phyloP scores from a whole-genome alignment of 2,888 invertebrate species.

The Lochmaea crataegi region DNA sequence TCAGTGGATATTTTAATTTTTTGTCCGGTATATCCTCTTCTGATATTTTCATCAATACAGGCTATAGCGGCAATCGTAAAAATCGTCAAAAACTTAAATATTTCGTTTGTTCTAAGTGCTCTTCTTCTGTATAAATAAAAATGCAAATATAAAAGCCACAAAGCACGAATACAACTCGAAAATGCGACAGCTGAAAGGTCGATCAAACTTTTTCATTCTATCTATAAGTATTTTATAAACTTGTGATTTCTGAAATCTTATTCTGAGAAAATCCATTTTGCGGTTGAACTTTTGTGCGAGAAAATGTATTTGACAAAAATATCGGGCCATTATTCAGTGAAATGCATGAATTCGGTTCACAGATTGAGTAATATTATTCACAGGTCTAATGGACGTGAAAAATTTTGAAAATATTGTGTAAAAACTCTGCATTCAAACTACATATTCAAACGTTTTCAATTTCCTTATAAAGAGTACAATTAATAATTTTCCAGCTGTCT shows the following conservation, averaged over 20 bases:
- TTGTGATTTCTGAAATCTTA: slow-evolving; percentile 33
- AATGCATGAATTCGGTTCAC: not conserved
- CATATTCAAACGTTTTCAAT: too few relatives aligned
- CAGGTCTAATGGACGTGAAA: too few relatives aligned
- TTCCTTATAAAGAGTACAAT: too few relatives aligned
- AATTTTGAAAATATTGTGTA: too few relatives aligned
- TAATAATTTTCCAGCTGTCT: too few relatives aligned
- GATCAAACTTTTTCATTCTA: slow-evolving; percentile 33
- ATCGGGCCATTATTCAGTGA: slow-evolving; percentile 1
- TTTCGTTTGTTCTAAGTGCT: slow-evolving; percentile 20
- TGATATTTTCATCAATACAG: too few relatives aligned
- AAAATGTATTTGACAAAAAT: slow-evolving; percentile 14
- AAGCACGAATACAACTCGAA: slow-evolving; percentile 24
- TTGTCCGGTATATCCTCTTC: too few relatives aligned
- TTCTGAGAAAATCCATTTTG: slow-evolving; percentile 32
- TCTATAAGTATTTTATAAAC: slow-evolving; percentile 29
- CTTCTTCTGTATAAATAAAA: slow-evolving; percentile 28
- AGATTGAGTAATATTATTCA: too few relatives aligned
- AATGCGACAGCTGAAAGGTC: slow-evolving; percentile 35
- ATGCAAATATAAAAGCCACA: slow-evolving; percentile 31
- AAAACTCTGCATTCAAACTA: too few relatives aligned
- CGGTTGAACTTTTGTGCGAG: slow-evolving; percentile 17
- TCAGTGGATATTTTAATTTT: too few relatives aligned
- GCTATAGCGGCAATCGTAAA: too few relatives aligned
- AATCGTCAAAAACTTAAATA: too few relatives aligned